Evolutionary conservation across 2,797 vertebrate genomes (phyloP), one percentile per base, ranked within the genome.

Genomic region (Capromys pilorides): DNA sequence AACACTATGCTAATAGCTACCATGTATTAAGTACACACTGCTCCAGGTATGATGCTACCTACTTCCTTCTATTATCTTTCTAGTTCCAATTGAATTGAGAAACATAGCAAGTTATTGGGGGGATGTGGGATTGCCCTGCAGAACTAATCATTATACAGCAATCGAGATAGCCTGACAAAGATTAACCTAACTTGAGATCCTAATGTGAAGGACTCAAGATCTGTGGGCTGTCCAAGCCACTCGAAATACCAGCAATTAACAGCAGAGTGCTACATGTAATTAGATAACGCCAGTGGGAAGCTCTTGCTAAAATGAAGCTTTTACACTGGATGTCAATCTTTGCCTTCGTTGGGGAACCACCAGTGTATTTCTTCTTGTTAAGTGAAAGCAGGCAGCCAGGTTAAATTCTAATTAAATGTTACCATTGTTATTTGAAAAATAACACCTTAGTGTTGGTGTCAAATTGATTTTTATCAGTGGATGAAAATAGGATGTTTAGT

Each of bases 351-450:
- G 21, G 89, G 28, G 89, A 93, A 51, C 39, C 0, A 2, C 33
- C n/a, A 13, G 19, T 54, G 59, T 64, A 28, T 8, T 31, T 19
- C 31, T 22, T 1, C 0, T 77, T 80, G 86, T 93, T 91, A 91
- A 26, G 84, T 61, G 89, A 75, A 94, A 93, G 81, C 84, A 77
- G 86, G 77, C 66, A 91, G 62, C n/a, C 89, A 71, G 80, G 94
- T 95, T 90, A 95, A 90, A 85, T 92, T 94, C 87, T 93, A 94
- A 97, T 96, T 94, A 97, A 96, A 93, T 66, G 79, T 83, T 89
- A 66, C 77, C 49, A 51, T 91, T 96, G 95, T 96, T 96, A 91
- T 93, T 96, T 90, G 86, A 94, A 89, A 96, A 94, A 89, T 75
- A 77, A 89, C 78, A 94, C 67, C 89, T 91, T 79, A 54, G 84